Conservation (phyloP, 2,888 invertebrate species). For the Mayetiola destructor region DNA sequence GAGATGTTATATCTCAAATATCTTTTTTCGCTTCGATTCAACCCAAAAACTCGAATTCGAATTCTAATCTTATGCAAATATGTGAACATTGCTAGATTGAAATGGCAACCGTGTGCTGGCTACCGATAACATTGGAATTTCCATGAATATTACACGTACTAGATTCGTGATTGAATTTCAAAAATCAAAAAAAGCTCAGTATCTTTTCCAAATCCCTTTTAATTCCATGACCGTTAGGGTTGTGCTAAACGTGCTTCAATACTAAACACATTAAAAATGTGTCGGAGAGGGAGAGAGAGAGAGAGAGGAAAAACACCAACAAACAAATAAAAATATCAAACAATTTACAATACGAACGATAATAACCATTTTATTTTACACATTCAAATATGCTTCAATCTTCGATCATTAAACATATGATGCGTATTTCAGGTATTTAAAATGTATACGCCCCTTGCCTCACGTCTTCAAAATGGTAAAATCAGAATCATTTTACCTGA, state of each 20-base stretch:
- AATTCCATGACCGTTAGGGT: background rate
- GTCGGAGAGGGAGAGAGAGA: too few species aligned
- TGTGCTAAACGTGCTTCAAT: background rate
- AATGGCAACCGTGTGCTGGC: background rate
- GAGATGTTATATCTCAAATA: too few species aligned
- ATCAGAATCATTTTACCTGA: background rate
- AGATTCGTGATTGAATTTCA: background rate
- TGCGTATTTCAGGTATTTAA: background rate
- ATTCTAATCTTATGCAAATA: background rate
- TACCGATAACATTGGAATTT: background rate
- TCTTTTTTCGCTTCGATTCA: background rate
- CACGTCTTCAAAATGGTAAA: too few species aligned
- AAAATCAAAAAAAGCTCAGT: background rate
- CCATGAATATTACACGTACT: background rate
- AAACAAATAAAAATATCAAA: background rate
- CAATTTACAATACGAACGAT: background rate
- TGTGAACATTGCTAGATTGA: background rate
- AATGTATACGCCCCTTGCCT: constrained; percentile 4
- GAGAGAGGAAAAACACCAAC: too few species aligned
- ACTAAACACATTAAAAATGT: too few species aligned
- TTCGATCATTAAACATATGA: too few species aligned
- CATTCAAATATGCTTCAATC: too few species aligned
- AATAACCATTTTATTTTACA: background rate
- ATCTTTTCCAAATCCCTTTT: background rate
- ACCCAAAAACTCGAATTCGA: background rate